These are phyloP conservation scores for Xestia c-nigrum DNA, from an alignment of 2,888 invertebrate species.

Conservation along the genomic window DNA sequence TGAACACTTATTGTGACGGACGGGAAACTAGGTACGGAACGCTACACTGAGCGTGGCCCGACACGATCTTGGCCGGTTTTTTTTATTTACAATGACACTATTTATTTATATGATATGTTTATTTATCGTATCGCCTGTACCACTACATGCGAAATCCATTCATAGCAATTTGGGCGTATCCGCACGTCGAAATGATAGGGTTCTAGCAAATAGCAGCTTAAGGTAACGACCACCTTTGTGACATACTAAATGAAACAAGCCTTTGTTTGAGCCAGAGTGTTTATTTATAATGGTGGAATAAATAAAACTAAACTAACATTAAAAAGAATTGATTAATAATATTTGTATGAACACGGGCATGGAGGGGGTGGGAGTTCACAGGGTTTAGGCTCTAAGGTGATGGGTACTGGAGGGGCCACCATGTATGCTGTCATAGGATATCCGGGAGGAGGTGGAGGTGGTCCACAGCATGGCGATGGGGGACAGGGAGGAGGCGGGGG, in stretches of 20 bases:
- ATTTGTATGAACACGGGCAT: constrained; percentile 69
- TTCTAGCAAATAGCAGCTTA: constrained; percentile 47
- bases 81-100: not conserved
- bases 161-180: constrained; percentile 68
- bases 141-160: constrained; percentile 61
- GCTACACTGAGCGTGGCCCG: too few species aligned
- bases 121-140: constrained; percentile 51
- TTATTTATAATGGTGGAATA: constrained; percentile 58
- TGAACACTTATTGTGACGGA: too few species aligned
- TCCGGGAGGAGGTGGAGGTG: constrained; percentile 74
- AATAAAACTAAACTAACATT: constrained; percentile 61
- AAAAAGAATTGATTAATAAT: constrained; percentile 50
- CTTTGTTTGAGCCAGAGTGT: constrained; percentile 41
- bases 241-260: constrained; percentile 47
- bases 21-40: too few species aligned
- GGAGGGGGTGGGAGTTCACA: constrained; percentile 64
- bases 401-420: constrained; percentile 82
- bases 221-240: constrained; percentile 44
- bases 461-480: constrained; percentile 61
- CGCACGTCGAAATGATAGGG: constrained; percentile 61
- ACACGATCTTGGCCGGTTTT: too few species aligned
- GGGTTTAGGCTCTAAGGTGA: constrained; percentile 83
- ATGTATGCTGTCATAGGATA: constrained; percentile 85
- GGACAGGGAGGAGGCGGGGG: constrained; percentile 72
- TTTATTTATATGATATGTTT: constrained; percentile 1